Percentiles rank a stretch among this genome's conserved stretches.
Evolutionary conservation across 2,113 vertebrate genomes (phyloP).

Genomic region (Leptocoma aspasia): DNA sequence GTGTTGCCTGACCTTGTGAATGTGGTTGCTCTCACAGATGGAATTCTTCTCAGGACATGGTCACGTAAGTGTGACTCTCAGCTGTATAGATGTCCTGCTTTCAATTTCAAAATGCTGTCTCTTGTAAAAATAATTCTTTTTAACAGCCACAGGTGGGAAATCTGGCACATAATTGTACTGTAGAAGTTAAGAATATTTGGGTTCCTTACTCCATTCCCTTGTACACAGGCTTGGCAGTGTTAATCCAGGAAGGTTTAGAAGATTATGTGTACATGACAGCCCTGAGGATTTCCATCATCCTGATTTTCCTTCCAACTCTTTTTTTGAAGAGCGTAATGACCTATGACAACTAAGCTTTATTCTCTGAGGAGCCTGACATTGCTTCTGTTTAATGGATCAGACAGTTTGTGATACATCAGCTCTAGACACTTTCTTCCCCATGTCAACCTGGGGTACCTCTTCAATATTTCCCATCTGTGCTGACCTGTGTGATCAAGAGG

Average conservation of each 20-base stretch:
- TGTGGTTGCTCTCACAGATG: background rate
- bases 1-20: background rate
- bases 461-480: constrained; percentile 43
- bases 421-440: constrained; percentile 33
- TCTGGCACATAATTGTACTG: background rate
- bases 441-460: constrained; percentile 5
- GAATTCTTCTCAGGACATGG: background rate
- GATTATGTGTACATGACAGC: constrained; percentile 20
- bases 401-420: constrained; percentile 46
- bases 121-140: background rate
- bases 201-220: background rate
- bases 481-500: constrained; percentile 53
- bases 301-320: constrained; percentile 21
- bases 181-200: background rate
- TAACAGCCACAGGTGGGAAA: background rate
- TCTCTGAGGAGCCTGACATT: constrained; percentile 22
- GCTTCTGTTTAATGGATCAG: constrained; percentile 43
- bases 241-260: constrained; percentile 18
- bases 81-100: background rate
- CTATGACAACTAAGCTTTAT: constrained; percentile 37
- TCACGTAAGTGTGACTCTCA: background rate
- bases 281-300: constrained; percentile 19
- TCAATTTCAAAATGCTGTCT: background rate
- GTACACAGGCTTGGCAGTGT: background rate
- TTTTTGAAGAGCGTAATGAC: background rate